These are phyloP conservation scores for Elysia crispata DNA, from an alignment of 2,888 invertebrate genomes.

Conservation along the genomic window DNA sequence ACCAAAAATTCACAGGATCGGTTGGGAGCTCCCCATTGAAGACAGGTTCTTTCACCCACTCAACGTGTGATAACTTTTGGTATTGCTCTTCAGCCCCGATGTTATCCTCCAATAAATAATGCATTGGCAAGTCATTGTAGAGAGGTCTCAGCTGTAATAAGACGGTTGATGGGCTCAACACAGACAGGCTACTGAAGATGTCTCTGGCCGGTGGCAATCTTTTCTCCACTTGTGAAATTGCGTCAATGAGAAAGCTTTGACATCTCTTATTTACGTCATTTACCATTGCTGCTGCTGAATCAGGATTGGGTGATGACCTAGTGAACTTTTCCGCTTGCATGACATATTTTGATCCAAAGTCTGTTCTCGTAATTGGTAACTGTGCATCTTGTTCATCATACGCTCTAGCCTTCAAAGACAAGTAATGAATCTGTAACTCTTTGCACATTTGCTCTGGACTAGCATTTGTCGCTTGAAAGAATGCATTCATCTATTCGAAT, in stretches of 20 bases:
- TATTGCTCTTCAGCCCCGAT: constrained; percentile 23
- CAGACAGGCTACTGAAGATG: not conserved
- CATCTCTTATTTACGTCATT: not conserved
- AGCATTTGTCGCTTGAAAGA: constrained; percentile 23
- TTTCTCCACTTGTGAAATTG: not conserved
- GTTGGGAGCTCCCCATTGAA: constrained; percentile 3
- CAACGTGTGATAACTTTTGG: not conserved
- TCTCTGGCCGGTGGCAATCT: not conserved
- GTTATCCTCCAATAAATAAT: not conserved
- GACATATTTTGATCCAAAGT: not conserved
- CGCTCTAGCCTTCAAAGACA: too few relatives aligned
- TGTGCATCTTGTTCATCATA: not conserved
- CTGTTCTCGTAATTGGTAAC: not conserved
- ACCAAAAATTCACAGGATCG: constrained; percentile 3
- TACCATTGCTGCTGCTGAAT: too few relatives aligned
- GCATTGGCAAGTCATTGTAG: constrained; percentile 20
- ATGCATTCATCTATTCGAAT: constrained; percentile 27
- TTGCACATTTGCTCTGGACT: constrained; percentile 1
- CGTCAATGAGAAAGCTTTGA: not conserved
- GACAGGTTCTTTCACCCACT: constrained; percentile 11
- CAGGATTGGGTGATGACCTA: not conserved
- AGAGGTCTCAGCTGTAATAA: not conserved
- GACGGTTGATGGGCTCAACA: not conserved
- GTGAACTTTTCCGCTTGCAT: not conserved
- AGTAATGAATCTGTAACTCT: not conserved